Conservation (phyloP, 2,797 vertebrate genomes). For the Thamnophis elegans region DNA sequence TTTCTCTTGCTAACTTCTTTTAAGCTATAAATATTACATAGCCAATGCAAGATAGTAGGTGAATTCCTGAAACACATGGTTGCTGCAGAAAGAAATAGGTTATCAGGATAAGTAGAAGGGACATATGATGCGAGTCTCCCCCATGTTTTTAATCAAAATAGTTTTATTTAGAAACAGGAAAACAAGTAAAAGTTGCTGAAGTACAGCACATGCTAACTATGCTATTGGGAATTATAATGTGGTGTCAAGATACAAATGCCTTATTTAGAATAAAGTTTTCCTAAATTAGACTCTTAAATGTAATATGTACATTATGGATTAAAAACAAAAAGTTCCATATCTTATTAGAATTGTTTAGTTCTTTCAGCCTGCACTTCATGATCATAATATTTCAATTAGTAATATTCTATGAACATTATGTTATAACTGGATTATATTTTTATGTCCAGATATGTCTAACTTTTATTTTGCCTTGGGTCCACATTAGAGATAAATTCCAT, state of each 20-base stretch:
- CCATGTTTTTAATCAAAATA: not conserved
- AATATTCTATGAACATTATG: constrained; percentile 60
- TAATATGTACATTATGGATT: not conserved
- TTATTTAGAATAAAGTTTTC: not conserved
- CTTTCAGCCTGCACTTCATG: constrained; percentile 39
- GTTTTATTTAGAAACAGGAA: not conserved
- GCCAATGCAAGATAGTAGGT: not conserved
- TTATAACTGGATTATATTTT: not conserved
- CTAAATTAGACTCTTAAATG: not conserved
- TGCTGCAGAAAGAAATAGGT: constrained; percentile 1
- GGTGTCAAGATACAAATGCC: not conserved
- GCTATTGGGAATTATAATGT: not conserved
- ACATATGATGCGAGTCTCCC: not conserved
- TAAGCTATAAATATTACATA: constrained; percentile 24
- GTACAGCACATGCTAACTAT: not conserved
- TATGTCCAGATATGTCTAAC: constrained; percentile 21
- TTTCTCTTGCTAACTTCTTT: not conserved
- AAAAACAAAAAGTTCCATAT: not conserved
- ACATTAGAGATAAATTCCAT: constrained; percentile 25
- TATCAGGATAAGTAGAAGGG: constrained; percentile 1
- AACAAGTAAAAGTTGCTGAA: not conserved
- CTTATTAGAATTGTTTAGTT: constrained; percentile 32
- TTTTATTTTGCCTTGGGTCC: constrained; percentile 48
- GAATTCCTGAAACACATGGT: not conserved
- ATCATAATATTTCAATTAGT: constrained; percentile 18